phyloP scores from a whole-genome alignment of 2,113 vertebrate species.

The Microtus richardsoni region DNA sequence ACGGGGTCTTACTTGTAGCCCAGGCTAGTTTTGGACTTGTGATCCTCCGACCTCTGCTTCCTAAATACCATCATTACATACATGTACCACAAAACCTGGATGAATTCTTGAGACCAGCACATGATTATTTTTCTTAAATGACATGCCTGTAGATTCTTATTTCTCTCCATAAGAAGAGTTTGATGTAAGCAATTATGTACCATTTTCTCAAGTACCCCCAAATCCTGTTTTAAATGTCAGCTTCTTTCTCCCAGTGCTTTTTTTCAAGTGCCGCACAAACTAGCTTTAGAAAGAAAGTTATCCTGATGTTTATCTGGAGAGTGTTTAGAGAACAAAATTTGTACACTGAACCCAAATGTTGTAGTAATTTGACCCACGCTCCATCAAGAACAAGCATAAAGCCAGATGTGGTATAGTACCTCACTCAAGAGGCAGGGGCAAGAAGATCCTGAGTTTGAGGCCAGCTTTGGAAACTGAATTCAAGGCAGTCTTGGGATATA shows the following conservation, averaged over 20 bases:
- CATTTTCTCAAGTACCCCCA: constrained; percentile 29
- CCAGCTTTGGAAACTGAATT: background rate
- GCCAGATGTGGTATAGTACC: background rate
- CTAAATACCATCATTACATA: background rate
- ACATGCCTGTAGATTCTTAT: background rate
- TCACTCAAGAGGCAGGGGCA: background rate
- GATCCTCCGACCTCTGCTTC: background rate
- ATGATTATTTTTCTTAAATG: constrained; percentile 39
- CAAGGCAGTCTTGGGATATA: background rate
- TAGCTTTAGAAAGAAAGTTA: background rate
- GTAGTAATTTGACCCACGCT: background rate
- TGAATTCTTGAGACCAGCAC: constrained; percentile 25
- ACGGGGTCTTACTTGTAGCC: background rate
- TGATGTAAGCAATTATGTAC: constrained; percentile 52
- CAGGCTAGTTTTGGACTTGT: background rate
- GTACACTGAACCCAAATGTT: background rate
- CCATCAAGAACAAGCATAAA: background rate
- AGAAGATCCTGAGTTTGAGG: background rate
- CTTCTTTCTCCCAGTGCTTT: background rate
- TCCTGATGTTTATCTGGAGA: background rate
- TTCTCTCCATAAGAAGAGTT: constrained; percentile 40
- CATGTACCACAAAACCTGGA: background rate
- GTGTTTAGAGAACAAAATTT: constrained; percentile 7
- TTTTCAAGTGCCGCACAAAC: constrained; percentile 46
- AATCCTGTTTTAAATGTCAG: constrained; percentile 29